A percentile compares a stretch with the other conserved stretches of the same genome.
phyloP scores from a whole-genome alignment of 2,797 vertebrate species.

The Microcaecilia unicolor region DNA sequence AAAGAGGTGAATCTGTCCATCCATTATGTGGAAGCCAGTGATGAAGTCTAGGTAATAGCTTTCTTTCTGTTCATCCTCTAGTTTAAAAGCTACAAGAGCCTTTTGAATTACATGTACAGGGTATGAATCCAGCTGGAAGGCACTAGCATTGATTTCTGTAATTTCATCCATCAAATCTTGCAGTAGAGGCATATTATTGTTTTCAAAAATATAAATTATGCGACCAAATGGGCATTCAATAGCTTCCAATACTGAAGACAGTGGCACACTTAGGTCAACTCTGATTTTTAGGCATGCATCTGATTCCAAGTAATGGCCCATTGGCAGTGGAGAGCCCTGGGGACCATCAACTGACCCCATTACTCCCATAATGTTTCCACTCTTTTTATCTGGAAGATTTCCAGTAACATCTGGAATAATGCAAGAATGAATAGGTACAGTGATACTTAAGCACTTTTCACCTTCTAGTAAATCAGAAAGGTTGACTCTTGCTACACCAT shows the following conservation, averaged over 20 bases:
- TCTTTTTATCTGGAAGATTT: background rate
- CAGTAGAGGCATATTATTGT: conserved; percentile 27
- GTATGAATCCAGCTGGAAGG: conserved; percentile 40
- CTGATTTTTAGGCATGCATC: conserved; percentile 61
- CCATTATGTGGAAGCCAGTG: conserved; percentile 71
- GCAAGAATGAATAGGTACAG: conserved; percentile 50
- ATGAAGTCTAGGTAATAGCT: conserved; percentile 55
- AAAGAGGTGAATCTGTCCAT: conserved; percentile 60
- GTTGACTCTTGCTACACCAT: conserved; percentile 55
- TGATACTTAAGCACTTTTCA: conserved; percentile 44
- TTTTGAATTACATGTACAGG: conserved; percentile 18
- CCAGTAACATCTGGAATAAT: conserved; percentile 7
- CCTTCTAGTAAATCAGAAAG: conserved; percentile 60
- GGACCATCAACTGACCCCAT: background rate
- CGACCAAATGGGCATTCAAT: conserved; percentile 44
- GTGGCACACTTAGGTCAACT: conserved; percentile 54
- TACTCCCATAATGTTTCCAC: background rate
- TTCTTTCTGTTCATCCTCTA: conserved; percentile 28
- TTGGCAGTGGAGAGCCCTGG: conserved; percentile 18
- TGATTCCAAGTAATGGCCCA: conserved; percentile 56
- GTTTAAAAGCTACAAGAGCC: conserved; percentile 39
- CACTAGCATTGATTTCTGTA: conserved; percentile 51
- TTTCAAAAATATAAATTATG: conserved; percentile 58
- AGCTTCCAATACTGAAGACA: conserved; percentile 1
- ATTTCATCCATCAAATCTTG: conserved; percentile 51